Base-by-base conservation (phyloP, 2,113 vertebrate species). In the Clarias gariepinus region DNA sequence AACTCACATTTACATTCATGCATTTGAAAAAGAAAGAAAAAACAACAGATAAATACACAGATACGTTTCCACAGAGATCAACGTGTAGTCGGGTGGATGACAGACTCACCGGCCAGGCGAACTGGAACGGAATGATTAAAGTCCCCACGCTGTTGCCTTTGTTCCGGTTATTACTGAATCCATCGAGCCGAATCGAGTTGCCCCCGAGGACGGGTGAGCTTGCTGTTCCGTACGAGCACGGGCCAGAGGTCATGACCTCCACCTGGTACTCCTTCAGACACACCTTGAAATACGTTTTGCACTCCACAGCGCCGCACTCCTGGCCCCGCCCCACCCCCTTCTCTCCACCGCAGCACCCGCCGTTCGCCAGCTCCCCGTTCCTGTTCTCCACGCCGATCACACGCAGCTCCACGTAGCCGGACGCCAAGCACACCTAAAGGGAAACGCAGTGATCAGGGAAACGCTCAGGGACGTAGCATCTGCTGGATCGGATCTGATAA, bases 221-320 rank as follows among this genome's bases (percentile, higher is more conserved):
- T 90, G 95, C 97, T 89, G 94, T 95, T 91, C 98, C 98, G 92
- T 97, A 99, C 82, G 92, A 97, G 94, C 98, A 99, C 47, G 91
- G 86, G 82, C 97, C 96, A 5, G 89, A 94, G 87, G 95, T 94
- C 58, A 92, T 95, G 91, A 98, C 96, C 94, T 97, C 96, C 90
- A 96, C 94, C 92, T 98, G 98, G 91, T 97, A 99, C 93, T 99
- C 98, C 96, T 98, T 98, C 83, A 98, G 92, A 82, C 98, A 99
- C 90, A 97, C 96, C 88, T 90, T 93, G 90, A 99, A 94, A 91
- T 97, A 99, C 82, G 98, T 98, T 92, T 98, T 97, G 92, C 98
- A 99, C 94, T 97, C 96, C 91, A 97, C 97, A 91, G 84, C 94
- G 87, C 92, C 92, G 89, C 97, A 98, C 90, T 83, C 89, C 88